phyloP scores from a whole-genome alignment of 2,797 vertebrate species.

The Microcaecilia unicolor region DNA sequence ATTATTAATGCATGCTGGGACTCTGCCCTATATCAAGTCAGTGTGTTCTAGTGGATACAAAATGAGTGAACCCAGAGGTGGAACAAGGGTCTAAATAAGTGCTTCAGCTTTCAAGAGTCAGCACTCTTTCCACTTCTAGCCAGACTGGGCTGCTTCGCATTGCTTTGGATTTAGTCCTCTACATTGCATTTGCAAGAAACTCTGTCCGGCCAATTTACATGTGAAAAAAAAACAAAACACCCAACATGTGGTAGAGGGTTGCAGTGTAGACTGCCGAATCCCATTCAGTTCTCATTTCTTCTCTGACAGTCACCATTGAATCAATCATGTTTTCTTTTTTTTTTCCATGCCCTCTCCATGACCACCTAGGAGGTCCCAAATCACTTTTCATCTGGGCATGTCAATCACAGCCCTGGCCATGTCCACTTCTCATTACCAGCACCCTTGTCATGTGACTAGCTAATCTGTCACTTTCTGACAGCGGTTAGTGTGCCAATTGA shows the following conservation, averaged over 20 bases:
- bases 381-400: conserved; percentile 62
- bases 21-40: too few relatives aligned
- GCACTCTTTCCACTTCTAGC: conserved; percentile 14
- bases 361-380: conserved; percentile 62
- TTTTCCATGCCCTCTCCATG: conserved; percentile 62
- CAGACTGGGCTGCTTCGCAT: too few relatives aligned
- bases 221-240: conserved; percentile 76
- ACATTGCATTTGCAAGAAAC: conserved; percentile 54
- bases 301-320: conserved; percentile 70
- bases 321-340: conserved; percentile 82
- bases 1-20: too few relatives aligned
- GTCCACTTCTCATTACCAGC: conserved; percentile 67
- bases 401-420: conserved; percentile 67
- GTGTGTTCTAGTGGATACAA: too few relatives aligned
- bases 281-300: conserved; percentile 85
- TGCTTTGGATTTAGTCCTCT: conserved; percentile 39
- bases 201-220: conserved; percentile 81
- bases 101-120: conserved; percentile 16
- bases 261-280: conserved; percentile 65
- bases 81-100: conserved; percentile 12
- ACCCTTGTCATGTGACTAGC: conserved; percentile 63
- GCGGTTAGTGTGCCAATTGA: conserved; percentile 88
- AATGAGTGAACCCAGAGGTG: too few relatives aligned
- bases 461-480: conserved; percentile 90
- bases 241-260: conserved; percentile 71